Evolutionary conservation across 2,113 vertebrate genomes (phyloP).

Genomic region (Phalacrocorax carbo): DNA sequence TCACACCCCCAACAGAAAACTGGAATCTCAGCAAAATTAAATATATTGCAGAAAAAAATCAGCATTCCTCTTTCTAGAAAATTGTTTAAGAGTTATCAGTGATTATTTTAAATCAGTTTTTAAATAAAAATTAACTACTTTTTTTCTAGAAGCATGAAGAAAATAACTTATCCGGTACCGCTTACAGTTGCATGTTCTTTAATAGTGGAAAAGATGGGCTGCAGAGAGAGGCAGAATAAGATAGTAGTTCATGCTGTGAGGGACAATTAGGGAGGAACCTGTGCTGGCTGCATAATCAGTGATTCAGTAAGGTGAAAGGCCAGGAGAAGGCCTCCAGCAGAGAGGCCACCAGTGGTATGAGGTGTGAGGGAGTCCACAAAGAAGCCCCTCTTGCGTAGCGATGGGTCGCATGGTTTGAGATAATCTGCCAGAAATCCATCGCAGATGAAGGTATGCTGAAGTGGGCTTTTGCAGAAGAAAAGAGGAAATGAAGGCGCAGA

Average conservation of each 20-base stretch:
- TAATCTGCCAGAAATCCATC: background rate
- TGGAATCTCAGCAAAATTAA: background rate
- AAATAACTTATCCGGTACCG: background rate
- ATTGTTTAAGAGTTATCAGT: fast-evolving
- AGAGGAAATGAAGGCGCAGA: background rate
- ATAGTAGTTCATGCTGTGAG: background rate
- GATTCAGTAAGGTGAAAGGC: background rate
- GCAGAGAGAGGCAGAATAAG: background rate
- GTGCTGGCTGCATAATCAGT: background rate
- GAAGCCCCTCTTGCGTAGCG: background rate
- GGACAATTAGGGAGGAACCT: background rate
- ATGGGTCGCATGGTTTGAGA: background rate
- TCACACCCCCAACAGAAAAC: background rate
- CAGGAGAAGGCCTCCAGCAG: background rate
- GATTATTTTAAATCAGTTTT: background rate
- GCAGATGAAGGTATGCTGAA: background rate
- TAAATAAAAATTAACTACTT: background rate
- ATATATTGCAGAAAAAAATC: background rate
- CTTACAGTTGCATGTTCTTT: background rate
- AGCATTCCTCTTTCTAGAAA: background rate
- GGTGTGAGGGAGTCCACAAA: background rate
- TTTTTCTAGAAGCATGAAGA: background rate
- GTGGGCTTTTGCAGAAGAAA: background rate
- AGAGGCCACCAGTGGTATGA: background rate
- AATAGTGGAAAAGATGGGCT: background rate